These are phyloP conservation scores for Bostrychus sinensis DNA, from an alignment of 2,113 vertebrate species.

Conservation along the genomic window DNA sequence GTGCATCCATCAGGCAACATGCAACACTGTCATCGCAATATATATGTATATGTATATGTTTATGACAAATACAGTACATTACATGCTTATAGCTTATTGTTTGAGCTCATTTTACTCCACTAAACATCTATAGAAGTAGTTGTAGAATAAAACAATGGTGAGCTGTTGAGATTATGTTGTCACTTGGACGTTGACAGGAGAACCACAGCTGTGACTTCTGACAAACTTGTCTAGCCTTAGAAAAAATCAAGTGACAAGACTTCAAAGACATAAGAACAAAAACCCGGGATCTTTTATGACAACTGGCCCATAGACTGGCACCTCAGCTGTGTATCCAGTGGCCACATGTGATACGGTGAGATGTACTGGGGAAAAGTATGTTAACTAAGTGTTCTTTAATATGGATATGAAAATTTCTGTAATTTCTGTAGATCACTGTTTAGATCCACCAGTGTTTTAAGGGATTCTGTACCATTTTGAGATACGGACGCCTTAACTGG, in stretches of 20 bases:
- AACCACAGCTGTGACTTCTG: slow-evolving; percentile 3
- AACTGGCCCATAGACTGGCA: not conserved
- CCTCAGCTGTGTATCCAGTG: not conserved
- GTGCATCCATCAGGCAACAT: not conserved
- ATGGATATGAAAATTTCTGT: too few species aligned
- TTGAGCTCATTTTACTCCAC: not conserved
- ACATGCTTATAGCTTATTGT: not conserved
- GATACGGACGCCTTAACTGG: too few species aligned
- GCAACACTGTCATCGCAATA: not conserved
- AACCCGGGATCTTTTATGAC: not conserved
- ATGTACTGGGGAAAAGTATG: too few species aligned
- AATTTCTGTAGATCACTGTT: too few species aligned
- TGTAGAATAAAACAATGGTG: not conserved
- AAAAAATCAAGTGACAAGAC: not conserved
- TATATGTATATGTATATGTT: not conserved
- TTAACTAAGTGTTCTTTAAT: too few species aligned
- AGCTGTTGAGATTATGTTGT: not conserved
- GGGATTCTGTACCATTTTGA: too few species aligned
- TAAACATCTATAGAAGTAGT: not conserved
- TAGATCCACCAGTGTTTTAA: too few species aligned
- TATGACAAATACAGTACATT: not conserved
- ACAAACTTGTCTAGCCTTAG: not conserved
- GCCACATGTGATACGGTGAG: not conserved
- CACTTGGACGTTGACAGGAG: not conserved
- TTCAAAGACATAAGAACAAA: not conserved